Evolutionary conservation across 2,113 vertebrate genomes (phyloP).

Genomic region (Thinocorus orbignyianus): DNA sequence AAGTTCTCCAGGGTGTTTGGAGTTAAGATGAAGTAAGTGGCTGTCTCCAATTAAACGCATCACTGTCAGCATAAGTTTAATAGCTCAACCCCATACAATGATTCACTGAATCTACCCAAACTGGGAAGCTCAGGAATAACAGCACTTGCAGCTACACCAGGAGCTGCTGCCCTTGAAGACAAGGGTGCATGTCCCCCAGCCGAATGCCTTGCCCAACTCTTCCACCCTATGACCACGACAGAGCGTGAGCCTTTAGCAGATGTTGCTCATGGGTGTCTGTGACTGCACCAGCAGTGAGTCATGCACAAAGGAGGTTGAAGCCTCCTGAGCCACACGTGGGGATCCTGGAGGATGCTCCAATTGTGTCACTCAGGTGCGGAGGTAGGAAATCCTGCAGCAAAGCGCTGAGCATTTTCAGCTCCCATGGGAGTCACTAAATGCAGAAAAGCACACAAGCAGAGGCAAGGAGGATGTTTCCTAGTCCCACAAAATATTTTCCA

Average conservation of each 20-base stretch:
- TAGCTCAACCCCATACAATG: not conserved
- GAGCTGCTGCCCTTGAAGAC: not conserved
- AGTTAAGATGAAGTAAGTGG: not conserved
- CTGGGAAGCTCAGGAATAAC: not conserved
- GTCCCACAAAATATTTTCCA: not conserved
- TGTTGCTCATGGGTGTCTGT: rapidly evolving
- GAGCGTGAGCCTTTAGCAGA: not conserved
- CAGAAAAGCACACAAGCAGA: not conserved
- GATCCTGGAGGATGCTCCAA: not conserved
- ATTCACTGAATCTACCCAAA: not conserved
- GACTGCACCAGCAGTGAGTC: not conserved
- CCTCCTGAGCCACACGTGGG: rapidly evolving
- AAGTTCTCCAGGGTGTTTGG: not conserved
- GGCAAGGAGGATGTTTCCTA: not conserved
- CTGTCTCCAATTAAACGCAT: not conserved
- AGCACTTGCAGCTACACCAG: not conserved
- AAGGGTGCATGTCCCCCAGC: rapidly evolving
- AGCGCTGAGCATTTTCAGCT: not conserved
- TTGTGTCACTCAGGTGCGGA: not conserved
- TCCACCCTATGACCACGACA: rapidly evolving
- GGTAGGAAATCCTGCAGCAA: not conserved
- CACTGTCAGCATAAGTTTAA: not conserved
- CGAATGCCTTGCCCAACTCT: not conserved
- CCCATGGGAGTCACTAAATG: not conserved
- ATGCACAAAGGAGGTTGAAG: rapidly evolving